Evolutionary conservation across 2,888 invertebrate genomes (phyloP), one percentile per base, ranked within the genome.

Genomic region (Xanthorhoe designata): DNA sequence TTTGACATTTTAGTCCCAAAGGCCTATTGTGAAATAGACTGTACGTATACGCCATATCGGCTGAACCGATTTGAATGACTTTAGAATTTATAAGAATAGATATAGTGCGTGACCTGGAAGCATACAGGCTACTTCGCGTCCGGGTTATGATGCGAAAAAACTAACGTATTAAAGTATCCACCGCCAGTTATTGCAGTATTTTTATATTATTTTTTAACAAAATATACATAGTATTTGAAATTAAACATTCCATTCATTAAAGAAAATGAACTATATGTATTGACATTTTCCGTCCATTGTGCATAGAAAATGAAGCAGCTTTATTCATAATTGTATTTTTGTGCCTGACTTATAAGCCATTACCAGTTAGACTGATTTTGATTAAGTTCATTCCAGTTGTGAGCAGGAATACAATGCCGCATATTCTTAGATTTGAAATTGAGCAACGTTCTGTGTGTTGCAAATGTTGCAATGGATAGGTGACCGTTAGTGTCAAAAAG

Each of bases 361-460:
- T 60, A 66, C 53, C 45, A 47, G 17, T 64, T 68, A 70, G 73
- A 73, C 72, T 73, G 72, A 68, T 58, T 71, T 68, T 57, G 60
- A 60, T 64, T 55, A 45, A 35, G 61, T 55, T 32, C 6, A 53
- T 49, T 38, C 10, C 17, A 47, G 17, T 15, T 47, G 10, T 13
- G 13, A 47, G 47, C 47, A 10, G 10, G 49, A 56, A 56, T 55
- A 50, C 55, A 42, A 42, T 47, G 47, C 15, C 0, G 1, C 15
- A 17, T 8, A 15, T 4, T 24, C 24, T 4, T 24, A 24, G 24
- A 24, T 24, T 24, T 24, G 4, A 24, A 1, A 24, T 4, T n/a
- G n/a, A n/a, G 24, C 24, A 24, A 24, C 9, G 35, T 6, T 35
- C 6, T 35, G 35, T 1, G 6, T 6, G 35, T 35, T 35, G 2